Evolutionary conservation across 2,797 vertebrate species (phyloP).

Genomic region (Chelon auratus): DNA sequence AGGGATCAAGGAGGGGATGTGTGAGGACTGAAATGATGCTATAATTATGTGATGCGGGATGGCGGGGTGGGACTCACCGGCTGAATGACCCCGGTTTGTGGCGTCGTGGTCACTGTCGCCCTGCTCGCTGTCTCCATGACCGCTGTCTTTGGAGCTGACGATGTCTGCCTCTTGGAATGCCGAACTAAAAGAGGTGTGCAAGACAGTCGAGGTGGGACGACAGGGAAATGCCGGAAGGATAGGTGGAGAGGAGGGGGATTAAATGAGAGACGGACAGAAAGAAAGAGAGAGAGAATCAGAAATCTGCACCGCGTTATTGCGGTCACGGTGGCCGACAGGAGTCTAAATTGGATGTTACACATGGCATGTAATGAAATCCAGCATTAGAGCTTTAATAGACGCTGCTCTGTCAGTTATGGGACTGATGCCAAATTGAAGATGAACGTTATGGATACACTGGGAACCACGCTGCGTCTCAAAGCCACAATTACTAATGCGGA

Average conservation of each 20-base stretch:
- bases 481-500: slow-evolving; percentile 59
- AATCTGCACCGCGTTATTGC: slow-evolving; percentile 82
- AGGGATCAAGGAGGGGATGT: slow-evolving; percentile 11
- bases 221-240: slow-evolving; percentile 1
- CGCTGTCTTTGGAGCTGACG: slow-evolving; percentile 99
- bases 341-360: slow-evolving; percentile 88
- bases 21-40: slow-evolving; percentile 76
- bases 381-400: slow-evolving; percentile 74
- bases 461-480: slow-evolving; percentile 66
- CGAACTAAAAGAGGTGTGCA: slow-evolving; percentile 82
- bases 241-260: slow-evolving; percentile 32
- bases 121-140: slow-evolving; percentile 98
- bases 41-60: slow-evolving; percentile 49
- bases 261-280: slow-evolving; percentile 34
- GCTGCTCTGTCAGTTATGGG: slow-evolving; percentile 72
- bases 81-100: slow-evolving; percentile 96
- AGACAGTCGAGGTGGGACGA: not conserved
- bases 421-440: slow-evolving; percentile 75
- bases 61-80: slow-evolving; percentile 87
- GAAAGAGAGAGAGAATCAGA: slow-evolving; percentile 47
- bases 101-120: slow-evolving; percentile 99
- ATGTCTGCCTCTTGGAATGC: slow-evolving; percentile 99
- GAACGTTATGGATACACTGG: slow-evolving; percentile 71
- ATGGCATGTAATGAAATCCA: slow-evolving; percentile 81
- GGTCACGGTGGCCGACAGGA: slow-evolving; percentile 86